Conservation (phyloP, 1,140 invertebrate species). For the Kradibia gibbosae region DNA sequence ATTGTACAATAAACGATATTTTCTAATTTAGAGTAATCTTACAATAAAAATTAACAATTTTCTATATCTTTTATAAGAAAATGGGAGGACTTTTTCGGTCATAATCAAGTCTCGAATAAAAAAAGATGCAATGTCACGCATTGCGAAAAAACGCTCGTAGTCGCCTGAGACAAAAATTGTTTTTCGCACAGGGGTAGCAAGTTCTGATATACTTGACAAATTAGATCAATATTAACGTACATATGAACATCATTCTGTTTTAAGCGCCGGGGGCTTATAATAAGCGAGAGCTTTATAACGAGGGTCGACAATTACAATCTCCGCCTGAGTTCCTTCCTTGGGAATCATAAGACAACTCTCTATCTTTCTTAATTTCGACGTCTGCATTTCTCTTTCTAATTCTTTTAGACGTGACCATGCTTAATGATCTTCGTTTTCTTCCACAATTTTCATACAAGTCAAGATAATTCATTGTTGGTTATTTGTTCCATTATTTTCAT, state of each 20-base stretch:
- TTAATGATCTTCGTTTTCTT: not conserved
- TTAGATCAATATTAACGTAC: not conserved
- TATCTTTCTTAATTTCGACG: not conserved
- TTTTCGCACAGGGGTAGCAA: not conserved
- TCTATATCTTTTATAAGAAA: not conserved
- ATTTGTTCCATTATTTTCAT: not conserved
- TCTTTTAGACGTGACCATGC: not conserved
- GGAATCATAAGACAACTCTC: not conserved
- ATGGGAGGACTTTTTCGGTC: not conserved
- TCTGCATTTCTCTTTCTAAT: not conserved
- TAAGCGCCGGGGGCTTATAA: not conserved
- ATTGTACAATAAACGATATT: too few species aligned
- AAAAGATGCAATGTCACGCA: not conserved
- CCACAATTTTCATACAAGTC: not conserved
- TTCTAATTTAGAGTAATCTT: too few species aligned
- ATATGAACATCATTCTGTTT: not conserved
- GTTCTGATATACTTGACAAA: constrained; percentile 24
- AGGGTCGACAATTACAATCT: constrained; percentile 51
- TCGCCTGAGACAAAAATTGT: constrained; percentile 35
- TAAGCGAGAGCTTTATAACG: constrained; percentile 43
- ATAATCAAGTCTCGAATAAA: not conserved
- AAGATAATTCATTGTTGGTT: not conserved
- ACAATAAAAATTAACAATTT: too few species aligned
- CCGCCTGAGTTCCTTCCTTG: not conserved
- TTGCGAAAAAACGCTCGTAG: constrained; percentile 1